A percentile compares a stretch with the other conserved stretches of the same genome.
These are phyloP conservation scores for Aphyosemion australe DNA, from an alignment of 2,113 vertebrate species.

Conservation along the genomic window DNA sequence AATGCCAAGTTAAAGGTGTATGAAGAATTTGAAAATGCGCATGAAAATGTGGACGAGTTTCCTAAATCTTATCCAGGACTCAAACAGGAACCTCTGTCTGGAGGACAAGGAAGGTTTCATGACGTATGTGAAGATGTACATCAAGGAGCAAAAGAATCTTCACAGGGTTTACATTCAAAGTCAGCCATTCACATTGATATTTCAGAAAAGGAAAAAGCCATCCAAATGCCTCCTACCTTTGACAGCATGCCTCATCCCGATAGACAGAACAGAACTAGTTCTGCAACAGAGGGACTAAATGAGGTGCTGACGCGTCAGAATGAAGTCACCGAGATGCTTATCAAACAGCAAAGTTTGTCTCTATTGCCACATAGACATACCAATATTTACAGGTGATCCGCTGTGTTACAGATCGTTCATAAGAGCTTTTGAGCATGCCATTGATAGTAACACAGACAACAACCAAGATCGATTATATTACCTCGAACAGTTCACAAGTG, in stretches of 20 bases:
- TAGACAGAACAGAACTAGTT: too few species aligned
- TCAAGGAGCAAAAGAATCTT: too few species aligned
- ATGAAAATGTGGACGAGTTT: too few species aligned
- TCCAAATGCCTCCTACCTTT: too few species aligned
- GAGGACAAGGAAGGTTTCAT: too few species aligned
- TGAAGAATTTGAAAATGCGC: neutral
- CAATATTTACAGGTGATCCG: neutral
- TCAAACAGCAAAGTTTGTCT: neutral
- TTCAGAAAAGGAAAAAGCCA: too few species aligned
- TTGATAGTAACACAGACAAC: neutral
- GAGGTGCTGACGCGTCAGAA: neutral
- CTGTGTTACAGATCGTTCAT: slow-evolving; percentile 3
- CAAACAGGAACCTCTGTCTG: neutral
- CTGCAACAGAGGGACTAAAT: too few species aligned
- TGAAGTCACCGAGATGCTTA: neutral
- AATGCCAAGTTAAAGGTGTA: neutral
- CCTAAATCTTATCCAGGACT: neutral
- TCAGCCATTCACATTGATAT: too few species aligned
- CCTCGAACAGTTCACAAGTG: neutral
- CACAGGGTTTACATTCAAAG: too few species aligned
- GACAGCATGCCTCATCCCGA: too few species aligned
- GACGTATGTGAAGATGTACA: too few species aligned
- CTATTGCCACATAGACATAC: neutral
- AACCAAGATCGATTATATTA: too few species aligned
- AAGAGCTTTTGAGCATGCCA: slow-evolving; percentile 1